Evolutionary conservation across 64 coral and sea anemone genomes (phyloP).

Genomic region (Actinia equina): DNA sequence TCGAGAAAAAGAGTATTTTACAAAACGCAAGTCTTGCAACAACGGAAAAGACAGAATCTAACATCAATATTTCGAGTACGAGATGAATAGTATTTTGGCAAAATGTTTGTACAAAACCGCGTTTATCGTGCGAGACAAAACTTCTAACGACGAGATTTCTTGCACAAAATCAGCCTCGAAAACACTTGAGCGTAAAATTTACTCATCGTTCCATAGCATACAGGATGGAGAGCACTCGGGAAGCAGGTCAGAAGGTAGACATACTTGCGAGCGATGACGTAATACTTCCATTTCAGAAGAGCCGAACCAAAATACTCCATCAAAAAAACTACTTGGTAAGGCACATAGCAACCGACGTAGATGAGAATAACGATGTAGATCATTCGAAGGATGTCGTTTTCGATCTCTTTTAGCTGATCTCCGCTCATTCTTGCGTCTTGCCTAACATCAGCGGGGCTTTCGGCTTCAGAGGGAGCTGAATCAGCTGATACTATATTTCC

Average conservation of each 20-base stretch:
- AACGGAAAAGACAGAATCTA: too few relatives aligned
- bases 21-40: too few relatives aligned
- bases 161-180: constrained; percentile 38
- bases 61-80: too few relatives aligned
- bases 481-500: neutral
- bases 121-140: too few relatives aligned
- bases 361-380: constrained; percentile 84
- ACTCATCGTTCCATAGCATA: constrained; percentile 94
- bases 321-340: constrained; percentile 57
- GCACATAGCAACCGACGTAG: constrained; percentile 68
- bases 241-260: constrained; percentile 52
- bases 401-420: constrained; percentile 44
- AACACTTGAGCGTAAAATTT: constrained; percentile 46
- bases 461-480: neutral
- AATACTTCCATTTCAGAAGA: constrained; percentile 9
- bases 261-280: constrained; percentile 41
- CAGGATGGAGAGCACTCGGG: constrained; percentile 71
- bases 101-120: too few relatives aligned
- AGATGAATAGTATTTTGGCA: too few relatives aligned
- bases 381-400: constrained; percentile 75
- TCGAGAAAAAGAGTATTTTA: too few relatives aligned
- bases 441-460: neutral
- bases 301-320: constrained; percentile 30
- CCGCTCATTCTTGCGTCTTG: neutral
- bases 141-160: neutral